Conservation (phyloP, 2,113 vertebrate species). For the Excalfactoria chinensis region DNA sequence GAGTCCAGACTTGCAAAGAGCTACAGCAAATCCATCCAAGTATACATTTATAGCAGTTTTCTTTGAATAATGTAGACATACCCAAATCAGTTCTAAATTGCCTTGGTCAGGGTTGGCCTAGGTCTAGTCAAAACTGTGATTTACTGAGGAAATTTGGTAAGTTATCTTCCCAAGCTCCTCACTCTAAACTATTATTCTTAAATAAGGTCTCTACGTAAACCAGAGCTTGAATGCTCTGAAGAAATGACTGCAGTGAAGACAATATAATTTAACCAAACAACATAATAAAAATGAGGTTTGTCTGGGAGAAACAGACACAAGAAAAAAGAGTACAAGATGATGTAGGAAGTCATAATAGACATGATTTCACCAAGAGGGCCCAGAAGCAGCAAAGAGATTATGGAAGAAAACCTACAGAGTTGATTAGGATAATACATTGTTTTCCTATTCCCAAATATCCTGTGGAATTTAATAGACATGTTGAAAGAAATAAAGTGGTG, state of each 20-base stretch:
- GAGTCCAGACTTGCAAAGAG: not conserved
- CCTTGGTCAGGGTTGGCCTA: not conserved
- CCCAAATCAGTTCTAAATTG: not conserved
- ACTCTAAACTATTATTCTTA: not conserved
- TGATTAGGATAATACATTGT: not conserved
- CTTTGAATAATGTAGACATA: not conserved
- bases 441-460: not conserved
- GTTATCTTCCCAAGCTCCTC: not conserved
- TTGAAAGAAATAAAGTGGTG: not conserved
- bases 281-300: not conserved
- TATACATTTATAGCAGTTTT: not conserved
- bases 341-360: not conserved
- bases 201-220: not conserved
- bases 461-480: not conserved
- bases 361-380: not conserved
- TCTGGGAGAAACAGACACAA: not conserved
- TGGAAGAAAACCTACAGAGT: not conserved
- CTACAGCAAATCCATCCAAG: not conserved
- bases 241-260: not conserved
- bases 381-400: not conserved
- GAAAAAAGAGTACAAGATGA: not conserved
- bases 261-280: not conserved
- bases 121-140: not conserved
- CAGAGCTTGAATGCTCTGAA: not conserved
- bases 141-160: not conserved